Evolutionary conservation across 1,140 invertebrate genomes (phyloP).

Genomic region (Leptinotarsa lineolata): DNA sequence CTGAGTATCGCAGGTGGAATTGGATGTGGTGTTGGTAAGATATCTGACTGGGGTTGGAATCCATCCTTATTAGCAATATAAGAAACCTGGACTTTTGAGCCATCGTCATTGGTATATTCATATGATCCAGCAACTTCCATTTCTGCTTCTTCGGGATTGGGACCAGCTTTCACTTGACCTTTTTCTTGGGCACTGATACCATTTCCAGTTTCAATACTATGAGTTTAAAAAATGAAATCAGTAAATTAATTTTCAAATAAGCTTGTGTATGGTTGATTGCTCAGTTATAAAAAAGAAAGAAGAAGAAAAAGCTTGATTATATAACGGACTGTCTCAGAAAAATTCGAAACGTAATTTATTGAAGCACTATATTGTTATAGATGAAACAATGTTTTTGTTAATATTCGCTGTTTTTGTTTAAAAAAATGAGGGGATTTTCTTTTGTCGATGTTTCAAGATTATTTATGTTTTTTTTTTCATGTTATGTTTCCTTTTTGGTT

Average conservation of each 20-base stretch:
- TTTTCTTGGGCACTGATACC: conserved; percentile 61
- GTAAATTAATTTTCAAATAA: background rate
- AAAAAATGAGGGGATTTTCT: too few relatives aligned
- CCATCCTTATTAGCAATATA: conserved; percentile 68
- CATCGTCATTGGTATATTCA: conserved; percentile 49
- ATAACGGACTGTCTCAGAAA: background rate
- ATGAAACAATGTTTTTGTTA: too few relatives aligned
- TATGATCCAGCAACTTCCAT: conserved; percentile 52
- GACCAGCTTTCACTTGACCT: conserved; percentile 56
- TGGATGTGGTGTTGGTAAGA: conserved; percentile 71
- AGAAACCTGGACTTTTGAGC: conserved; percentile 50
- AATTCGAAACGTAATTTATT: background rate
- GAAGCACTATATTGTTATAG: background rate
- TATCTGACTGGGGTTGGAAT: conserved; percentile 66
- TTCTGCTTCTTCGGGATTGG: conserved; percentile 50
- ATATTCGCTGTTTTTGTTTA: too few relatives aligned
- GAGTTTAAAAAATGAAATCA: conserved; percentile 9
- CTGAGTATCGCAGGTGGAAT: conserved; percentile 70
- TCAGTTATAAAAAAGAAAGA: background rate
- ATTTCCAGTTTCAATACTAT: conserved; percentile 62
- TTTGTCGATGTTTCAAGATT: too few relatives aligned
- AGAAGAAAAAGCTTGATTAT: background rate
- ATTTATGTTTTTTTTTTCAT: too few relatives aligned
- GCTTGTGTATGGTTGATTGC: background rate
- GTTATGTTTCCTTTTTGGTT: too few relatives aligned